Evolutionary conservation across 2,797 vertebrate species (phyloP), one percentile per base, ranked within the genome.

Genomic region (Spheniscus humboldti): DNA sequence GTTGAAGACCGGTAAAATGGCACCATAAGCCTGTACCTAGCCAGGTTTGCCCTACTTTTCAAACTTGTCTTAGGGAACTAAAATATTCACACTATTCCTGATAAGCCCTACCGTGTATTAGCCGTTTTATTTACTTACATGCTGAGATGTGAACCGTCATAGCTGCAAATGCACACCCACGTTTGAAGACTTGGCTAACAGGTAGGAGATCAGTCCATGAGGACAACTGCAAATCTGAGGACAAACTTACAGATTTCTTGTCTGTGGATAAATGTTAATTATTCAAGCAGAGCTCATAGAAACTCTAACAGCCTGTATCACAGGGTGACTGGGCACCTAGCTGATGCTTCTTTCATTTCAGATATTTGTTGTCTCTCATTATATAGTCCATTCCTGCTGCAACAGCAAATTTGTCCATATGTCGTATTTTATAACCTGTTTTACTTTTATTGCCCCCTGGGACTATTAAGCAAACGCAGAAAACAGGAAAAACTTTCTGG

Each of bases 381-480:
- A 53, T n/a, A 53, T n/a, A 80, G 86, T 50, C 50, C 35, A 39
- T 43, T 86, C 31, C 33, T 85, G 33, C 50, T 93, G n/a, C 56
- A 90, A 89, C 22, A 91, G 23, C 35, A 71, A 72, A 45, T 91
- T 88, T 86, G 55, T 80, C 89, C 82, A 77, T 74, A 56, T 85
- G 60, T 86, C 10, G 5, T 66, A 53, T 91, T 97, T 96, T 93
- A 94, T 59, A 86, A 73, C 23, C 33, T 37, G 14, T 63, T 96
- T 90, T 88, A 76, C 13, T 96, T 94, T 84, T 91, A 88, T 77
- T 80, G 69, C 28, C 73, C 47, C n/a, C 25, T 86, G 80, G 41
- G 76, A 87, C 78, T 87, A 62, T 73, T 96, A 94, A 96, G 33
- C 43, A 94, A 94, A 53, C 47, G 78, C 28, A 93, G 48, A 92